These are phyloP conservation scores for Dicentrarchus labrax DNA, from an alignment of 2,113 vertebrate species.

Conservation along the genomic window DNA sequence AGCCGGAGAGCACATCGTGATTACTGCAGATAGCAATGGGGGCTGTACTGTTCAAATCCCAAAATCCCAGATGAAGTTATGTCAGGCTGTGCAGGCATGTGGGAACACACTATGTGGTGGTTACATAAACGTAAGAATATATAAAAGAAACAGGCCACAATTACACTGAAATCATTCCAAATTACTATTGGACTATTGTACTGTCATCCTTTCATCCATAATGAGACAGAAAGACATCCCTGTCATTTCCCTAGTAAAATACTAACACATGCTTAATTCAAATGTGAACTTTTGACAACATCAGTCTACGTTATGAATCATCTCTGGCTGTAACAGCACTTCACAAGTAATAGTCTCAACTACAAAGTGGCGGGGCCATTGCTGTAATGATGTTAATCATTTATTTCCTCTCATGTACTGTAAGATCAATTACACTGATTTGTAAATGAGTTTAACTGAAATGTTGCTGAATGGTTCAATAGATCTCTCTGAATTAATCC, in stretches of 20 bases:
- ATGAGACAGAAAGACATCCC: constrained; percentile 21
- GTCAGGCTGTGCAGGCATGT: not conserved
- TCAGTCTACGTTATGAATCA: not conserved
- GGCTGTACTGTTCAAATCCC: constrained; percentile 11
- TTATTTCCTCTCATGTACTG: too few relatives aligned
- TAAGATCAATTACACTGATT: not conserved
- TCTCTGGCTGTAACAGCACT: not conserved
- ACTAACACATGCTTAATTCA: not conserved
- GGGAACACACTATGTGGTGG: not conserved
- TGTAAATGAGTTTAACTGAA: not conserved
- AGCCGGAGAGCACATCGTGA: constrained; percentile 45
- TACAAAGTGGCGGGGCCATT: too few relatives aligned
- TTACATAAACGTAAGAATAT: not conserved
- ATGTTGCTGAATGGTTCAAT: not conserved
- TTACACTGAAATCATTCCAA: not conserved
- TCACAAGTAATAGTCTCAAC: too few relatives aligned
- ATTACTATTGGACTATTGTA: not conserved
- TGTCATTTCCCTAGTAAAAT: not conserved
- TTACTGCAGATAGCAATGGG: not conserved
- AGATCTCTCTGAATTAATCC: not conserved
- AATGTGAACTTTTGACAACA: not conserved
- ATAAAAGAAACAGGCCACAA: too few relatives aligned
- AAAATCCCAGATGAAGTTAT: not conserved
- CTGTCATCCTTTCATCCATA: constrained; percentile 23
- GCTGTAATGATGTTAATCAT: not conserved